Conservation (phyloP, 2,113 vertebrate species). For the Phalacrocorax carbo region DNA sequence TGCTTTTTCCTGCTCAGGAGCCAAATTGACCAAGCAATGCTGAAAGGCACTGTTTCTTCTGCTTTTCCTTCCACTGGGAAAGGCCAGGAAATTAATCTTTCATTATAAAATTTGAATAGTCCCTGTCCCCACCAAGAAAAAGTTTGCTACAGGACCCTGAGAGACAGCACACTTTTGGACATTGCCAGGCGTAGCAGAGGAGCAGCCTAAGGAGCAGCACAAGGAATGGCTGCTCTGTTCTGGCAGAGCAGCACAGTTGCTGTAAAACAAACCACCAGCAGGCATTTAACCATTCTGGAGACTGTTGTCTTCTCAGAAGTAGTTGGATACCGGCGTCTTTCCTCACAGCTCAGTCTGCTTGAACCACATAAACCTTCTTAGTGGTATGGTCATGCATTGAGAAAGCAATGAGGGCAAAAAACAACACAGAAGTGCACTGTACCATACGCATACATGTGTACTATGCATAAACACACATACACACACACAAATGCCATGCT, state of each 20-base stretch:
- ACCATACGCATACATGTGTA: accelerated
- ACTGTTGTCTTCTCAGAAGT: neutral
- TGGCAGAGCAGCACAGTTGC: neutral
- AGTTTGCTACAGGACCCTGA: neutral
- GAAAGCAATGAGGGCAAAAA: neutral
- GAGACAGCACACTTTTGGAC: neutral
- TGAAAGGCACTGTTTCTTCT: neutral
- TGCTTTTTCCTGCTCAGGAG: neutral
- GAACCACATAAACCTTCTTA: neutral
- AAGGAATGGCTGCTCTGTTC: accelerated
- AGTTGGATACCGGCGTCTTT: neutral
- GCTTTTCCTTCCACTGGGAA: neutral
- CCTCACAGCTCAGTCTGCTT: neutral
- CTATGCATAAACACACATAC: accelerated
- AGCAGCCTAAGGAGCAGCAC: neutral
- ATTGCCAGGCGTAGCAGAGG: neutral
- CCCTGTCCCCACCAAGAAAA: neutral
- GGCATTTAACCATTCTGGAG: neutral
- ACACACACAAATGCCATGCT: accelerated
- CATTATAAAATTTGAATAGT: neutral
- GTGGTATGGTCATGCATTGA: accelerated
- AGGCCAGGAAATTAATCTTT: neutral
- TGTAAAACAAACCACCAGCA: neutral
- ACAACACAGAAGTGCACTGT: accelerated
- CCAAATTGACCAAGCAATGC: neutral